A percentile compares a stretch with the other conserved stretches of the same genome.
These are phyloP conservation scores for Agrochola macilenta DNA, from an alignment of 2,888 invertebrate species.

Conservation along the genomic window DNA sequence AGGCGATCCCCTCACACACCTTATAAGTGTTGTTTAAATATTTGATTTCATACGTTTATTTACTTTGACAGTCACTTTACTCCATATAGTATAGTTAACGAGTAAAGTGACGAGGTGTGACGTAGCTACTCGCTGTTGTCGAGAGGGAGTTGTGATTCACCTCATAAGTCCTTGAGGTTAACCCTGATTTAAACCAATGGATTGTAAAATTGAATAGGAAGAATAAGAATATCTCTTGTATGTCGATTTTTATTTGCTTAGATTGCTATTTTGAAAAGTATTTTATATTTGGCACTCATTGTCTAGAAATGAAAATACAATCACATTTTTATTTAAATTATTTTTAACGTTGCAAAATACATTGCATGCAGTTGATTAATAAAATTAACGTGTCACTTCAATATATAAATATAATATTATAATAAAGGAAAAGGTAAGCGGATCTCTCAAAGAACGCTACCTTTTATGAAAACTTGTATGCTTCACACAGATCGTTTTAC, in stretches of 20 bases:
- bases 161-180: slow-evolving; percentile 1
- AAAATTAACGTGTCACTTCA: slow-evolving; percentile 28
- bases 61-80: slow-evolving; percentile 13
- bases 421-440: slow-evolving; percentile 14
- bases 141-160: slow-evolving; percentile 22
- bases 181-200: slow-evolving; percentile 18
- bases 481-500: slow-evolving; percentile 30
- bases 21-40: slow-evolving; percentile 24
- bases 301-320: background rate
- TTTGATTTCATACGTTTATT: slow-evolving; percentile 49
- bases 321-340: background rate
- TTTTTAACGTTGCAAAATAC: background rate
- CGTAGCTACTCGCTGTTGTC: slow-evolving; percentile 22
- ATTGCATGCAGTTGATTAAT: slow-evolving; percentile 17
- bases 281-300: background rate
- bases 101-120: slow-evolving; percentile 32
- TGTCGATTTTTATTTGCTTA: background rate
- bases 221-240: background rate
- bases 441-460: slow-evolving; percentile 34
- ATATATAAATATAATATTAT: background rate
- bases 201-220: slow-evolving; percentile 7
- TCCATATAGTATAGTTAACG: background rate
- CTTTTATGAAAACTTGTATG: slow-evolving; percentile 39
- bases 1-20: slow-evolving; percentile 28
- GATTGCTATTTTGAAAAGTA: background rate